Conservation (phyloP, 2,113 vertebrate species). For the Microtus oregoni region DNA sequence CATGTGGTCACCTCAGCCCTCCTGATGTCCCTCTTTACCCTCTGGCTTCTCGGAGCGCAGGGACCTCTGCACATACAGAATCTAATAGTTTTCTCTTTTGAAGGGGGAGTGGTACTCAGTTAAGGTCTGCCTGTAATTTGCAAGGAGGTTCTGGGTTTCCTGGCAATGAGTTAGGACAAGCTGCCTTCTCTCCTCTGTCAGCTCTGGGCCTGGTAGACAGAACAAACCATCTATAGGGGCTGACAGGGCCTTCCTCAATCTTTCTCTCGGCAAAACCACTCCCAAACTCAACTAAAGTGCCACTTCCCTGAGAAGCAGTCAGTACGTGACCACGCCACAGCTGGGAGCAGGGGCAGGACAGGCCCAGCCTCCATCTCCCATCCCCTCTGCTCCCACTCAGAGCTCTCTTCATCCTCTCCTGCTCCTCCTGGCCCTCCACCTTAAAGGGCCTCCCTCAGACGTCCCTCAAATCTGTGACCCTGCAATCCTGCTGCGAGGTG, state of each 20-base stretch:
- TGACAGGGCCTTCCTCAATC: not conserved
- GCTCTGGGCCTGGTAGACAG: not conserved
- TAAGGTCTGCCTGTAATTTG: not conserved
- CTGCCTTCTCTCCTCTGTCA: not conserved
- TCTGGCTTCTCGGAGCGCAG: not conserved
- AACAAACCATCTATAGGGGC: not conserved
- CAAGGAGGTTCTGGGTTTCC: conserved; percentile 1
- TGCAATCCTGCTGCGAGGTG: not conserved
- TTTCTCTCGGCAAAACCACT: not conserved
- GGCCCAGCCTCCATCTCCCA: not conserved
- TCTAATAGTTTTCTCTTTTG: not conserved
- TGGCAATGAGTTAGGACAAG: not conserved
- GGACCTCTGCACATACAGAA: not conserved
- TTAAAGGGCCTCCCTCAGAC: not conserved
- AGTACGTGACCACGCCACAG: not conserved
- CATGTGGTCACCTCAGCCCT: not conserved
- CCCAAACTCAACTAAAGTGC: not conserved
- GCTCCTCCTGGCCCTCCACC: too few species aligned
- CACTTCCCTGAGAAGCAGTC: not conserved
- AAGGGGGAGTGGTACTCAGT: not conserved
- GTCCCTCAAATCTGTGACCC: not conserved
- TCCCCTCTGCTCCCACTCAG: not conserved
- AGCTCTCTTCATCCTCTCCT: not conserved
- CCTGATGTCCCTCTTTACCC: not conserved
- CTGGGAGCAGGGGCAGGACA: not conserved